Evolutionary conservation across 2,113 vertebrate species (phyloP).

Genomic region (Enhydra lutris): DNA sequence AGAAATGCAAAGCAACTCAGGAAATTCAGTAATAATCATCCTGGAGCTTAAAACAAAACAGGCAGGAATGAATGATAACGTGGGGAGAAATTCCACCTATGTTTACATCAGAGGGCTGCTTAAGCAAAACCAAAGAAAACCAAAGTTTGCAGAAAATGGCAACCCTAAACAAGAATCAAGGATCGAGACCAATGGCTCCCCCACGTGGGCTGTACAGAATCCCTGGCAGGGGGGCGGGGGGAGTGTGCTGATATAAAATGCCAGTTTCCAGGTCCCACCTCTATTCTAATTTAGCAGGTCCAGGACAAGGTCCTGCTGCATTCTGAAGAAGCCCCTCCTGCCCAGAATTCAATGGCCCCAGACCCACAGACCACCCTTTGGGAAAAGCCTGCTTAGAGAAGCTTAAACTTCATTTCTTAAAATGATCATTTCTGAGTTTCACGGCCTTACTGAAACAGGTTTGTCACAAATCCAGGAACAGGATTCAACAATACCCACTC

Average conservation of each 20-base stretch:
- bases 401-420: not conserved
- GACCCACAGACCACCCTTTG: not conserved
- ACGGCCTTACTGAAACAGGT: not conserved
- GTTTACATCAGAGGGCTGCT: not conserved
- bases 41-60: not conserved
- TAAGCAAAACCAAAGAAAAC: slow-evolving; percentile 24
- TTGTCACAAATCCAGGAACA: not conserved
- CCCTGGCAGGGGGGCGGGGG: fast-evolving
- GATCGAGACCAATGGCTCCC: not conserved
- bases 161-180: not conserved
- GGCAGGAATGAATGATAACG: not conserved
- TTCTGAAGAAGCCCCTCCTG: not conserved
- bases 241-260: not conserved
- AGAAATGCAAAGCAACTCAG: slow-evolving; percentile 9
- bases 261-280: not conserved
- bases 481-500: not conserved
- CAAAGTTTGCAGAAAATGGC: not conserved
- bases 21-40: not conserved
- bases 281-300: not conserved
- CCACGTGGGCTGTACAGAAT: not conserved
- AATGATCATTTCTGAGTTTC: not conserved
- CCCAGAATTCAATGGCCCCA: not conserved
- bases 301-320: not conserved
- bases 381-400: not conserved
- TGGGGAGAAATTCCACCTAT: not conserved